phyloP scores from a whole-genome alignment of 2,113 vertebrate species.

The Atractosteus spatula region DNA sequence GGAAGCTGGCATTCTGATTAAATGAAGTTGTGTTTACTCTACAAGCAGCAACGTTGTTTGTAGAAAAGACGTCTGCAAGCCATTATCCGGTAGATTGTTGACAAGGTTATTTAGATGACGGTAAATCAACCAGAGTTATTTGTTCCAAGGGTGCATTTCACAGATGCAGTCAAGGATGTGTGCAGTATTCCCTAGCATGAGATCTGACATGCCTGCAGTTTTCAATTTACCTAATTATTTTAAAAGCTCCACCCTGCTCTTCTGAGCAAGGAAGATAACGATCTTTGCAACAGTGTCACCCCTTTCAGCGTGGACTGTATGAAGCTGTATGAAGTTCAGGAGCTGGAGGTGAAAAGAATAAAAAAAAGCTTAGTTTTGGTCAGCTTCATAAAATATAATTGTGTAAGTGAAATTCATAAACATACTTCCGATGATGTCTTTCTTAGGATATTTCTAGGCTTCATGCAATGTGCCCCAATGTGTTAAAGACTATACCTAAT shows the following conservation, averaged over 20 bases:
- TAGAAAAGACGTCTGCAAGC: background rate
- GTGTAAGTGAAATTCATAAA: too few species aligned
- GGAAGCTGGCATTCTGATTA: too few species aligned
- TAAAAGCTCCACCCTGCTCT: background rate
- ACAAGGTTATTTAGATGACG: background rate
- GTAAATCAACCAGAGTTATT: background rate
- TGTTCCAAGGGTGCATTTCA: background rate
- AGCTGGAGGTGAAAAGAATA: too few species aligned
- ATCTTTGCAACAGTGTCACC: too few species aligned
- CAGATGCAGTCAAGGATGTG: background rate
- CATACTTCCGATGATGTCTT: too few species aligned
- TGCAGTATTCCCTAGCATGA: background rate
- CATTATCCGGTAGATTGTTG: background rate
- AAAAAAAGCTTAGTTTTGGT: too few species aligned
- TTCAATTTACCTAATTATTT: background rate
- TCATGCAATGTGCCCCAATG: too few species aligned
- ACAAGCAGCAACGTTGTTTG: background rate
- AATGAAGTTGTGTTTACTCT: background rate
- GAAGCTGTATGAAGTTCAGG: too few species aligned
- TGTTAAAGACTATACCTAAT: too few species aligned
- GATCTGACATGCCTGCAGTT: background rate
- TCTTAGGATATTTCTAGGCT: too few species aligned
- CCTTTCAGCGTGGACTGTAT: too few species aligned
- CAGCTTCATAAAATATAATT: too few species aligned
- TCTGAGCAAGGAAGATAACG: background rate